phyloP scores from a whole-genome alignment of 2,888 invertebrate genomes.

The Rutpela maculata region DNA sequence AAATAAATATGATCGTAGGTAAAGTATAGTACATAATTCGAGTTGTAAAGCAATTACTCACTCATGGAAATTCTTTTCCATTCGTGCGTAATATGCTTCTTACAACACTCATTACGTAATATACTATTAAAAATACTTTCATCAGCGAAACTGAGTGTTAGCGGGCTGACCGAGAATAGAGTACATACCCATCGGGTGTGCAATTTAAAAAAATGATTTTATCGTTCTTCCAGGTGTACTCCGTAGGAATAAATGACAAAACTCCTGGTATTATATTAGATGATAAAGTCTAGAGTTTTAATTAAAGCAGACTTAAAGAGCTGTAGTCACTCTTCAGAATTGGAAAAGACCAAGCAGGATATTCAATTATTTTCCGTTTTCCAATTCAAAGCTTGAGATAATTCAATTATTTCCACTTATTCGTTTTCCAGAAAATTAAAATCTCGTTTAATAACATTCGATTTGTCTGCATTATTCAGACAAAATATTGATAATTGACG shows the following conservation, averaged over 20 bases:
- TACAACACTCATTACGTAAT: too few species aligned
- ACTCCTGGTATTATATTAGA: background rate
- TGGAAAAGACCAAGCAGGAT: constrained; percentile 37
- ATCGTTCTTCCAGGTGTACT: background rate
- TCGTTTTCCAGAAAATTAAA: constrained; percentile 49
- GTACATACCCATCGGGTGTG: too few species aligned
- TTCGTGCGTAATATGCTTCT: too few species aligned
- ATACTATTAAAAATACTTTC: too few species aligned
- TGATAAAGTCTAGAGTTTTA: constrained; percentile 20
- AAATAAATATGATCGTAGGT: too few species aligned
- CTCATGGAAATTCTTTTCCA: too few species aligned
- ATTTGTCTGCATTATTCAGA: constrained; percentile 24
- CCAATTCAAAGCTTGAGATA: constrained; percentile 37
- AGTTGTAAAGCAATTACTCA: too few species aligned
- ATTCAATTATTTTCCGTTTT: constrained; percentile 46
- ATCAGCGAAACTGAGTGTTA: too few species aligned
- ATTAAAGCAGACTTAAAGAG: constrained; percentile 32
- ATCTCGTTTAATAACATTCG: constrained; percentile 49
- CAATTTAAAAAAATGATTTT: too few species aligned
- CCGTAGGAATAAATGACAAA: background rate
- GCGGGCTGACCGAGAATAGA: too few species aligned
- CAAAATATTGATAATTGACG: background rate
- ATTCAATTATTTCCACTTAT: constrained; percentile 52
- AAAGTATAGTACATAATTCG: too few species aligned
- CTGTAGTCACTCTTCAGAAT: constrained; percentile 25